Conservation (phyloP, 2,888 invertebrate species). For the Agonum fuliginosum region DNA sequence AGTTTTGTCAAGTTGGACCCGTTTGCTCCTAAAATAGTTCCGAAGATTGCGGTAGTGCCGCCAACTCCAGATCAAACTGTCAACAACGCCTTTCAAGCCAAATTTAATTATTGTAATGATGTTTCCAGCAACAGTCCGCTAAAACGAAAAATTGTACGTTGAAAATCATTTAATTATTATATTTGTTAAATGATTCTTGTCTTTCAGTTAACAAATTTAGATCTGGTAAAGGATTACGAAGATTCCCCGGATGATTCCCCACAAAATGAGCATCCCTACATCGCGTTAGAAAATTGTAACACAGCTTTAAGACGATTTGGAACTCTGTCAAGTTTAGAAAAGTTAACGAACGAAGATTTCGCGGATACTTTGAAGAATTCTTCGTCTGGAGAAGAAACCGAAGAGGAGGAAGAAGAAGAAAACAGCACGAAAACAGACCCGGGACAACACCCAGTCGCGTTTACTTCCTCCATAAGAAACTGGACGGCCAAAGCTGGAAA, state of each 20-base stretch:
- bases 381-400: slow-evolving; percentile 65
- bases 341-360: slow-evolving; percentile 78
- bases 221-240: slow-evolving; percentile 74
- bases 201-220: slow-evolving; percentile 62
- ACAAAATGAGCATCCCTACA: slow-evolving; percentile 83
- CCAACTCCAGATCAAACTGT: slow-evolving; percentile 80
- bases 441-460: slow-evolving; percentile 65
- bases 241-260: slow-evolving; percentile 83
- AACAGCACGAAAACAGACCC: slow-evolving; percentile 64
- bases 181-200: background rate
- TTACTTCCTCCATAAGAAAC: slow-evolving; percentile 72
- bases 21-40: slow-evolving; percentile 74
- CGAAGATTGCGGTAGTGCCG: slow-evolving; percentile 84
- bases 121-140: slow-evolving; percentile 48
- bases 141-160: slow-evolving; percentile 46
- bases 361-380: slow-evolving; percentile 59
- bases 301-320: slow-evolving; percentile 76
- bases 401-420: slow-evolving; percentile 66
- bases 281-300: slow-evolving; percentile 79
- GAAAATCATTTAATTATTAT: background rate
- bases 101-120: slow-evolving; percentile 51
- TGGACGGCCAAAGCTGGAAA: slow-evolving; percentile 89
- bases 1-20: slow-evolving; percentile 77
- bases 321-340: slow-evolving; percentile 84
- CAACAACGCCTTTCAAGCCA: slow-evolving; percentile 43